Evolutionary conservation across 1,140 invertebrate species (phyloP).

Genomic region (Neodiprion fabricii): DNA sequence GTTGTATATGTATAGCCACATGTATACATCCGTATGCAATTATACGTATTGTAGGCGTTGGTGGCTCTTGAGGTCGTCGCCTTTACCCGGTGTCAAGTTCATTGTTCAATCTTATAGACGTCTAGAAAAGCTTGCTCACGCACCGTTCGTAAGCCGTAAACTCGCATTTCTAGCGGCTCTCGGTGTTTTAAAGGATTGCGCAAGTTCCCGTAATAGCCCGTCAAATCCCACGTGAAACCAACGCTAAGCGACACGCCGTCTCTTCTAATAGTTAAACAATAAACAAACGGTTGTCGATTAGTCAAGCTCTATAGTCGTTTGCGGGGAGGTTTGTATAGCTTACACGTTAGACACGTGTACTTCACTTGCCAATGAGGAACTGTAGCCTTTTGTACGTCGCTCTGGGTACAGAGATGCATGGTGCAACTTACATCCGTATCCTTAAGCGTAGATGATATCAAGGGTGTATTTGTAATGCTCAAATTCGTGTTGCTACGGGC

Average conservation of each 20-base stretch:
- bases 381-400: no score
- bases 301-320: no score
- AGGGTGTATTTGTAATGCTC: no score
- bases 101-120: constrained; percentile 39
- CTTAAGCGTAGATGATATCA: no score
- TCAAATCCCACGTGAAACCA: background rate
- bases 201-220: background rate
- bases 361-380: no score
- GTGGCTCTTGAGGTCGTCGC: constrained; percentile 14
- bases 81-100: constrained; percentile 39
- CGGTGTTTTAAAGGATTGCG: background rate
- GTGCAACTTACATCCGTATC: no score
- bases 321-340: no score
- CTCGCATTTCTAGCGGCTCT: background rate
- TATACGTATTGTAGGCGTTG: background rate
- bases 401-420: no score
- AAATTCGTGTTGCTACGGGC: no score
- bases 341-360: no score
- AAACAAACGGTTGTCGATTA: background rate
- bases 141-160: constrained; percentile 35
- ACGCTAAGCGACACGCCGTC: background rate
- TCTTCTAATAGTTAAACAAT: background rate
- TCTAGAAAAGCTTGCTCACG: constrained; percentile 38
- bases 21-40: no score
- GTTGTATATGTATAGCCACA: no score